Evolutionary conservation across 2,888 invertebrate genomes (phyloP).

Genomic region (Hydroisotoma schaefferi): DNA sequence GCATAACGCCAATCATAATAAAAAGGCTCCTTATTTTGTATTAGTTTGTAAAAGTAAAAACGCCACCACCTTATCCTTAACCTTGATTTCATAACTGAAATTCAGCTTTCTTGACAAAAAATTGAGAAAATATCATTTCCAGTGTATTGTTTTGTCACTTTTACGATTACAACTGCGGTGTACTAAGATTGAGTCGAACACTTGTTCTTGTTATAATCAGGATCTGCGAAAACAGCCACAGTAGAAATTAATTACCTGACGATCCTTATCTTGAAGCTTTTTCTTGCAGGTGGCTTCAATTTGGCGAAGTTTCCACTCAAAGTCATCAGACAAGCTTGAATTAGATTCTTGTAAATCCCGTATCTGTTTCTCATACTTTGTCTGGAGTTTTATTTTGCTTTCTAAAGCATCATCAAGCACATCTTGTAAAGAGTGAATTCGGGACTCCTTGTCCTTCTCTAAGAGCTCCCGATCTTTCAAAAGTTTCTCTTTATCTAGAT

Average conservation of each 20-base stretch:
- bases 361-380: constrained; percentile 63
- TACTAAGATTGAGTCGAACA: no score
- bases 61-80: no score
- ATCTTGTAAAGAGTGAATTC: constrained; percentile 58
- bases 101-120: no score
- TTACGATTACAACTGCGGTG: no score
- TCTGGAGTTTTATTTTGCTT: constrained; percentile 59
- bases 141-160: no score
- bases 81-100: no score
- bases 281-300: constrained; percentile 68
- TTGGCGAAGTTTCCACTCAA: constrained; percentile 78
- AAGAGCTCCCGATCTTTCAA: constrained; percentile 52
- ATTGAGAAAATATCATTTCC: no score
- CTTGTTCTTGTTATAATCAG: no score
- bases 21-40: no score
- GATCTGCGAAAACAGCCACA: no score
- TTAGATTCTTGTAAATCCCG: constrained; percentile 65
- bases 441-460: constrained; percentile 52
- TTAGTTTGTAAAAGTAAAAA: no score
- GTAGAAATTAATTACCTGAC: constrained; percentile 44
- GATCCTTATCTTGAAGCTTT: constrained; percentile 57
- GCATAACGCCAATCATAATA: no score
- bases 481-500: constrained; percentile 33
- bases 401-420: constrained; percentile 61
- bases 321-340: constrained; percentile 66